phyloP scores from a whole-genome alignment of 2,888 invertebrate species.

The Meteorus cinctellus region DNA sequence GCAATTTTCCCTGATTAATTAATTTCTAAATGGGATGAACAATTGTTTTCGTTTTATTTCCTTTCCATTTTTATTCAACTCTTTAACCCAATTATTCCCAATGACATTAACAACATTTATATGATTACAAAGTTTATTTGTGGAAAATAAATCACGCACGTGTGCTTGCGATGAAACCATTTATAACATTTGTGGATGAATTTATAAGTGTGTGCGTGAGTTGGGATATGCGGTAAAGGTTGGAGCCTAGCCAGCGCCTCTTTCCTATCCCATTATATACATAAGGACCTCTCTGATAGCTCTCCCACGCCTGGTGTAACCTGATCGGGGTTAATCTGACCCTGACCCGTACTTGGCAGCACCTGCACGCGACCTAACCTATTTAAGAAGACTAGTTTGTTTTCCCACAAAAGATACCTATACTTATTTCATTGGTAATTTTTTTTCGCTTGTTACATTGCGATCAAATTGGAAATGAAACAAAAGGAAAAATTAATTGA shows the following conservation, averaged over 20 bases:
- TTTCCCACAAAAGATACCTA: conserved; percentile 29
- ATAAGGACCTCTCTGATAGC: conserved; percentile 60
- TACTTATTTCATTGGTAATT: conserved; percentile 39
- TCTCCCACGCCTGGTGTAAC: conserved; percentile 73
- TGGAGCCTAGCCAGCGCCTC: conserved; percentile 31
- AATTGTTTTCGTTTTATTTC: neutral
- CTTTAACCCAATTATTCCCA: neutral
- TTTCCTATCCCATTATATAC: conserved; percentile 68
- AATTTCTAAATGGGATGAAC: neutral
- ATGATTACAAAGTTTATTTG: conserved; percentile 6
- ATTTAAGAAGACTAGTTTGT: conserved; percentile 47
- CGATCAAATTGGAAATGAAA: conserved; percentile 23
- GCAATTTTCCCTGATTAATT: conserved; percentile 7
- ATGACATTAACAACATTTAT: neutral
- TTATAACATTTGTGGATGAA: conserved; percentile 53
- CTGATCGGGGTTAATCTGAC: conserved; percentile 72
- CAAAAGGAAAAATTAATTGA: neutral
- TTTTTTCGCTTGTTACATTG: conserved; percentile 49
- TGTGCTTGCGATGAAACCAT: conserved; percentile 58
- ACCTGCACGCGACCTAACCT: conserved; percentile 48
- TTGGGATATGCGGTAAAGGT: conserved; percentile 16
- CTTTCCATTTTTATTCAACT: neutral
- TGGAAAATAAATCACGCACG: conserved; percentile 24
- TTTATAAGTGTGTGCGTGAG: conserved; percentile 42
- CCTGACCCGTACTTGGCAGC: conserved; percentile 66